Conservation (phyloP, 35 echinoderm and acorn worm genomes). For the Ptychodera flava region DNA sequence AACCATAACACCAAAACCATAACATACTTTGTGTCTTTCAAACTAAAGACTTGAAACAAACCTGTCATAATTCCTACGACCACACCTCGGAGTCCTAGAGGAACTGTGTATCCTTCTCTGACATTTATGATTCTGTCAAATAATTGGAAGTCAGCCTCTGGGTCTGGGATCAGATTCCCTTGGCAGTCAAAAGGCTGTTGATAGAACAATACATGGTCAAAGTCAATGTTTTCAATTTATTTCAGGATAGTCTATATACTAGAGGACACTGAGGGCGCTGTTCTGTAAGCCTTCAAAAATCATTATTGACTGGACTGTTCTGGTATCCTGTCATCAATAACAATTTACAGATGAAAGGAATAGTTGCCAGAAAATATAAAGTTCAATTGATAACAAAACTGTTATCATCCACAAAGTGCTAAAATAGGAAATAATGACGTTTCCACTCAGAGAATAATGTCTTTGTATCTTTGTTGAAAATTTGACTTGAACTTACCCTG, state of each 20-base stretch:
- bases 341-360: background rate
- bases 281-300: background rate
- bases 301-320: background rate
- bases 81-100: constrained; percentile 68
- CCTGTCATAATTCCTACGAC: constrained; percentile 87
- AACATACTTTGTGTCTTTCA: too few species aligned
- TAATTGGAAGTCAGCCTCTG: constrained; percentile 53
- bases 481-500: constrained; percentile 82
- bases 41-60: too few species aligned
- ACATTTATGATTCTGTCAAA: constrained; percentile 93
- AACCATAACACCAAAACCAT: too few species aligned
- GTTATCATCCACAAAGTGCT: too few species aligned
- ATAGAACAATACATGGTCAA: too few species aligned
- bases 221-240: too few species aligned
- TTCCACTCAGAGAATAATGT: too few species aligned
- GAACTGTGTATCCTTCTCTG: constrained; percentile 81
- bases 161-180: constrained; percentile 84
- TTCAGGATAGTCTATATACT: too few species aligned
- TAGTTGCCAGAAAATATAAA: background rate
- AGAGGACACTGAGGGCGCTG: too few species aligned
- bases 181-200: constrained; percentile 72
- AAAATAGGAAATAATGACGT: too few species aligned
- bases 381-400: too few species aligned
- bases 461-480: too few species aligned
- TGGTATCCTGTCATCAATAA: background rate